Evolutionary conservation across 2,113 vertebrate genomes (phyloP).

Genomic region (Cavia aperea): DNA sequence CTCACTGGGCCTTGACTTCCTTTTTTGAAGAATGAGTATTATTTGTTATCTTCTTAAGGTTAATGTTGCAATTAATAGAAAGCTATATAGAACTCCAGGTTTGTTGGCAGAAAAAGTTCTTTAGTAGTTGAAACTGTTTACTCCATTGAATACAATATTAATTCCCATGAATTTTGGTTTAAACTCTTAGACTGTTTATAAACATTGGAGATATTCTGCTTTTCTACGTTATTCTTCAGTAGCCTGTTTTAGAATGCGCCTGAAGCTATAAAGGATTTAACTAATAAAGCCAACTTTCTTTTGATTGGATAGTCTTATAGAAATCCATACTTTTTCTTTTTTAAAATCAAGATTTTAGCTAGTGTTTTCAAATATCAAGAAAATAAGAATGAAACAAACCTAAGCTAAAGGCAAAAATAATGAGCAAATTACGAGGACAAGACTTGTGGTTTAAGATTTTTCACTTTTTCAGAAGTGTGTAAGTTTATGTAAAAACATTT

Average conservation of each 20-base stretch:
- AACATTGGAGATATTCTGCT: neutral
- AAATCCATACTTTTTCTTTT: neutral
- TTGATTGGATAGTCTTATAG: neutral
- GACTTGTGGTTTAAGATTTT: neutral
- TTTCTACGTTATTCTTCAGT: neutral
- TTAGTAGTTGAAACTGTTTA: neutral
- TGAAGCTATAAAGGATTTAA: constrained; percentile 2
- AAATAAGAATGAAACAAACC: neutral
- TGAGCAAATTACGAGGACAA: neutral
- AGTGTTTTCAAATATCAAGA: neutral
- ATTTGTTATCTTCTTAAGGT: neutral
- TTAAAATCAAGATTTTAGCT: constrained; percentile 10
- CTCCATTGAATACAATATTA: neutral
- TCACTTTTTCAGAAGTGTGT: neutral
- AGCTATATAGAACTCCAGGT: neutral
- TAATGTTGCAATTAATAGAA: constrained; percentile 37
- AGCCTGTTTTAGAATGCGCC: neutral
- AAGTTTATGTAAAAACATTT: neutral
- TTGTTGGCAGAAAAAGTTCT: constrained; percentile 11
- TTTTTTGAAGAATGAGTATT: constrained; percentile 27
- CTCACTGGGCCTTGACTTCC: neutral
- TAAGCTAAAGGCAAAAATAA: constrained; percentile 2
- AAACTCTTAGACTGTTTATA: constrained; percentile 12
- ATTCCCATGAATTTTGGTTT: neutral
- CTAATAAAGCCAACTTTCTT: neutral